These are phyloP conservation scores for Cryptus armator DNA, from an alignment of 2,888 invertebrate species.

Conservation along the genomic window DNA sequence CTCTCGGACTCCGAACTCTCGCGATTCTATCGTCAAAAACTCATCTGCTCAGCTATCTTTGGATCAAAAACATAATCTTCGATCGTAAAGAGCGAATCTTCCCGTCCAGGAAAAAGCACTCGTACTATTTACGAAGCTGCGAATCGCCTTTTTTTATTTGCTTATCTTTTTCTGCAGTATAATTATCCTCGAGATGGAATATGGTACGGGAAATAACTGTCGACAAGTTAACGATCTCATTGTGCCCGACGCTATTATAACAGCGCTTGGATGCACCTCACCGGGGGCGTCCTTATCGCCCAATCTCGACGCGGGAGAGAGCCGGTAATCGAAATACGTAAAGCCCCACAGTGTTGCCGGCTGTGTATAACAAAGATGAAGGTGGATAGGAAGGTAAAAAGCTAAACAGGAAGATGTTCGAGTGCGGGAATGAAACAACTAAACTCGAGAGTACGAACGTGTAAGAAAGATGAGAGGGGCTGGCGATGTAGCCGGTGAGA, in stretches of 20 bases:
- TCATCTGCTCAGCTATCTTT: conserved; percentile 20
- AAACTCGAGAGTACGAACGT: background rate
- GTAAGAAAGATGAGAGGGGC: conserved; percentile 15
- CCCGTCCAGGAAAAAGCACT: background rate
- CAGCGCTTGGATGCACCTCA: conserved; percentile 36
- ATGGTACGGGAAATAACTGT: conserved; percentile 19
- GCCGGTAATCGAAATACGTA: conserved; percentile 59
- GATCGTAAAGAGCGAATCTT: background rate
- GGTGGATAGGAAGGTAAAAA: conserved; percentile 1
- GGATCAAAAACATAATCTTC: background rate
- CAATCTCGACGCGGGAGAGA: conserved; percentile 41
- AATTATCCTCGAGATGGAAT: conserved; percentile 20
- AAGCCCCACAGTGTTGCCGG: conserved; percentile 23
- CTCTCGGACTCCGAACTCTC: conserved; percentile 22
- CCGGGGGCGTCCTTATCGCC: conserved; percentile 43
- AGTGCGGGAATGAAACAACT: background rate
- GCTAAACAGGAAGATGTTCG: conserved; percentile 14
- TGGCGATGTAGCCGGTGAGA: conserved; percentile 13
- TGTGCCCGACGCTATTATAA: conserved; percentile 46
- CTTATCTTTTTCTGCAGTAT: background rate
- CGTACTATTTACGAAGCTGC: background rate
- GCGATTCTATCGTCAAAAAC: conserved; percentile 41
- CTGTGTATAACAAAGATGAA: background rate
- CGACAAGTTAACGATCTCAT: conserved; percentile 48
- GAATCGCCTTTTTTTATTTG: background rate